These are phyloP conservation scores for Smittia aterrima DNA, from an alignment of 2,888 invertebrate genomes.

Conservation along the genomic window DNA sequence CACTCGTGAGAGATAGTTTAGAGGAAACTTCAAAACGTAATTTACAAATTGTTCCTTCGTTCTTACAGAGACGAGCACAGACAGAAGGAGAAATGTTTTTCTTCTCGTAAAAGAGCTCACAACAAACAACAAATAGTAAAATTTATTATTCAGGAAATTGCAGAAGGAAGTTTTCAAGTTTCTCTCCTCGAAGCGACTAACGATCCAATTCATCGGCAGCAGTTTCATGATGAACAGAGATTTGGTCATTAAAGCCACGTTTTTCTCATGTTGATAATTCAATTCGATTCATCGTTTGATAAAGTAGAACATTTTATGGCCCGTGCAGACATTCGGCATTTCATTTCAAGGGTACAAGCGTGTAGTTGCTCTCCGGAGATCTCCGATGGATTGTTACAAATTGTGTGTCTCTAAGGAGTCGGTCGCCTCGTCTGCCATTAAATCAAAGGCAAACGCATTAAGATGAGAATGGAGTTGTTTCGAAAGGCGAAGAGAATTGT, in stretches of 20 bases:
- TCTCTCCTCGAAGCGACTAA: not conserved
- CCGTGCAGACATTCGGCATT: not conserved
- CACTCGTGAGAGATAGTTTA: no score
- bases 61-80: no score
- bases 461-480: not conserved
- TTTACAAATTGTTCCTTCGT: no score
- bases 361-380: not conserved
- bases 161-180: constrained; percentile 16
- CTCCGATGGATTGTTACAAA: constrained; percentile 23
- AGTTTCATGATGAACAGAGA: not conserved
- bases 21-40: no score
- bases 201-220: not conserved
- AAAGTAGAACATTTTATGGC: constrained; percentile 30
- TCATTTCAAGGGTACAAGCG: constrained; percentile 1
- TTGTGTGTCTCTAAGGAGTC: constrained; percentile 31
- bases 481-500: not conserved
- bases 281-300: constrained; percentile 36
- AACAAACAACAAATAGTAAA: not conserved
- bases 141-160: constrained; percentile 11
- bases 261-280: constrained; percentile 36
- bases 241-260: constrained; percentile 35
- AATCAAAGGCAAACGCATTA: constrained; percentile 6
- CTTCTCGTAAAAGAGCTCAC: no score
- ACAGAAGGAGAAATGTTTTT: no score
- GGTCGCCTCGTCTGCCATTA: constrained; percentile 3